phyloP scores from a whole-genome alignment of 2,888 invertebrate species.

The Acleris emargana region DNA sequence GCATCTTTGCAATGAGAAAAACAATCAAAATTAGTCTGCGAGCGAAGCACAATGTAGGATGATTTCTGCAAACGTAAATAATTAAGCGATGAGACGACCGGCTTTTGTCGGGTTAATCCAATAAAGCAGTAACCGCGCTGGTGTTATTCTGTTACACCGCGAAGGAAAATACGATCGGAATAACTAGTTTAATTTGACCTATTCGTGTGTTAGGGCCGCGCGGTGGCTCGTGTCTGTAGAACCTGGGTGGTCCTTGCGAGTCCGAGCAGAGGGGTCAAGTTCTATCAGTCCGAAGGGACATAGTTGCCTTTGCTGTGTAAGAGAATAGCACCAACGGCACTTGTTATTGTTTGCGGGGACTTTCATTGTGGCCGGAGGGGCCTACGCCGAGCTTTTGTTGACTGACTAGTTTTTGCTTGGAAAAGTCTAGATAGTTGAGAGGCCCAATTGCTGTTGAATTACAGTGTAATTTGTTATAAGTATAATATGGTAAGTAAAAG shows the following conservation, averaged over 20 bases:
- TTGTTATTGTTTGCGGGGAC: constrained; percentile 39
- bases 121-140: constrained; percentile 52
- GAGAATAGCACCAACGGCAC: constrained; percentile 31
- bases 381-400: constrained; percentile 25
- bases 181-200: too few relatives aligned
- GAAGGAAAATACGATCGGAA: too few relatives aligned
- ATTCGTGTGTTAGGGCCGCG: too few relatives aligned
- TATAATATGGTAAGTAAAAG: too few relatives aligned
- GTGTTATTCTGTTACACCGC: too few relatives aligned
- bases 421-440: constrained; percentile 10
- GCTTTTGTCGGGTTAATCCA: constrained; percentile 69
- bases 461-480: background rate
- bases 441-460: constrained; percentile 10
- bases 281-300: too few relatives aligned
- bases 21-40: constrained; percentile 27
- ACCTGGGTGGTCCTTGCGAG: too few relatives aligned
- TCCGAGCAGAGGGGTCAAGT: too few relatives aligned
- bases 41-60: constrained; percentile 30
- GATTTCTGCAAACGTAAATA: constrained; percentile 43
- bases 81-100: constrained; percentile 53
- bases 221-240: too few relatives aligned
- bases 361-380: constrained; percentile 30
- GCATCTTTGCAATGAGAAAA: constrained; percentile 19
- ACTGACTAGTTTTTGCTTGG: constrained; percentile 25
- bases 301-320: too few relatives aligned